Conservation (phyloP, 2,888 invertebrate genomes). For the Acleris cristana region DNA sequence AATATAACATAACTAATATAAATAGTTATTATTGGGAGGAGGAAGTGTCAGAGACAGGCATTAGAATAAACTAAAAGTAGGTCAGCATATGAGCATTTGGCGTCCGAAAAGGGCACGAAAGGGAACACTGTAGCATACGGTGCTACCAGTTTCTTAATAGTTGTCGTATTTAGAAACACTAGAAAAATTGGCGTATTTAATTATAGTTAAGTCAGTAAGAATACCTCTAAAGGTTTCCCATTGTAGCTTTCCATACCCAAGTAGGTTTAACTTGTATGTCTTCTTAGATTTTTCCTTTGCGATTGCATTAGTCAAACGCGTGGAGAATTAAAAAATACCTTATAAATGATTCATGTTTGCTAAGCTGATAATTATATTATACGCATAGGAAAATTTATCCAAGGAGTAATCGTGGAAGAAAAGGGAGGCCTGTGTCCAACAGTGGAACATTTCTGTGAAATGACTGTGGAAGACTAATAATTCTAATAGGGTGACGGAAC, state of each 20-base stretch:
- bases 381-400: constrained; percentile 7
- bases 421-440: no score
- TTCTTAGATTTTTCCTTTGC: constrained; percentile 27
- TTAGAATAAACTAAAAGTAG: no score
- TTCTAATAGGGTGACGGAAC: no score
- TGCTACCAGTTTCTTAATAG: no score
- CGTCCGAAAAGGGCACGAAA: no score
- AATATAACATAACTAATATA: constrained; percentile 1
- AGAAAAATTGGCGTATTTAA: neutral
- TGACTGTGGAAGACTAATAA: no score
- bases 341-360: constrained; percentile 18
- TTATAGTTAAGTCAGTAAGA: neutral
- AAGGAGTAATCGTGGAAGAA: neutral
- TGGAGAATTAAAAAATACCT: constrained; percentile 4
- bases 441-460: no score
- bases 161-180: no score
- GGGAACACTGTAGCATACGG: no score
- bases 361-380: constrained; percentile 15
- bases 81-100: no score
- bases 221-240: neutral
- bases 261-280: constrained; percentile 12
- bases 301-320: constrained; percentile 15
- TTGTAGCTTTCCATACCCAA: constrained; percentile 25
- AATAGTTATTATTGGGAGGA: neutral
- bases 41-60: no score